These are phyloP conservation scores for Sclerurus mexicanus DNA, from an alignment of 2,113 vertebrate genomes.

Conservation along the genomic window DNA sequence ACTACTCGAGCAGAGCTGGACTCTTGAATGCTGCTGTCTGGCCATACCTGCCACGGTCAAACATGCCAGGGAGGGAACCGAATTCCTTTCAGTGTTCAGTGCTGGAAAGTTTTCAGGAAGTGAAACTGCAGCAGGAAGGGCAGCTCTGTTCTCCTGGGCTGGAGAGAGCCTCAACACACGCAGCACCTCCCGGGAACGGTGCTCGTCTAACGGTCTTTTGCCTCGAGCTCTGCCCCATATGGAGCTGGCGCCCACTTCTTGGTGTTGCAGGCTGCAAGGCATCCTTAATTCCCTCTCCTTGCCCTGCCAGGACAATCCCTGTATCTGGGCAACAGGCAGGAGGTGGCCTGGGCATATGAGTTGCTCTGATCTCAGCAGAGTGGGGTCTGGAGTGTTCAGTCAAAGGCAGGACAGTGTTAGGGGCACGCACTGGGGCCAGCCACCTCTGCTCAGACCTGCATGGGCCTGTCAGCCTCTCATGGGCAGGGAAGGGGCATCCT, in stretches of 20 bases:
- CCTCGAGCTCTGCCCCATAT: neutral
- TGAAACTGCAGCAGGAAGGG: neutral
- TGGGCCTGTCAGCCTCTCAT: neutral
- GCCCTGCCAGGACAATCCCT: neutral
- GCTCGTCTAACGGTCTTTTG: neutral
- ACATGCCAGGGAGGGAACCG: rapidly evolving
- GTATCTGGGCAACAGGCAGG: neutral
- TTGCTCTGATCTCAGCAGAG: neutral
- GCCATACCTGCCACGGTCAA: rapidly evolving
- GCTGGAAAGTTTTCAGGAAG: neutral
- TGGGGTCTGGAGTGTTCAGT: rapidly evolving
- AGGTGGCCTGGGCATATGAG: neutral
- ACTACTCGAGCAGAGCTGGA: neutral
- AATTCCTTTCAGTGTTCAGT: neutral
- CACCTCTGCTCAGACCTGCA: rapidly evolving
- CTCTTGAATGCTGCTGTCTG: neutral
- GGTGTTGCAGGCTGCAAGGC: neutral
- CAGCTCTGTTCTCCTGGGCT: neutral
- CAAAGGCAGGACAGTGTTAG: neutral
- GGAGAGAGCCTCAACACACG: rapidly evolving
- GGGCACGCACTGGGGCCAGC: neutral
- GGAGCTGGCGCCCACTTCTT: neutral
- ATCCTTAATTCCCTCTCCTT: neutral
- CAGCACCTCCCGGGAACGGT: neutral
- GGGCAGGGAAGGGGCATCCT: neutral